A percentile compares a stretch with the other conserved stretches of the same genome.
These are phyloP conservation scores for Melanophora roralis DNA, from an alignment of 2,888 invertebrate genomes.

Conservation along the genomic window DNA sequence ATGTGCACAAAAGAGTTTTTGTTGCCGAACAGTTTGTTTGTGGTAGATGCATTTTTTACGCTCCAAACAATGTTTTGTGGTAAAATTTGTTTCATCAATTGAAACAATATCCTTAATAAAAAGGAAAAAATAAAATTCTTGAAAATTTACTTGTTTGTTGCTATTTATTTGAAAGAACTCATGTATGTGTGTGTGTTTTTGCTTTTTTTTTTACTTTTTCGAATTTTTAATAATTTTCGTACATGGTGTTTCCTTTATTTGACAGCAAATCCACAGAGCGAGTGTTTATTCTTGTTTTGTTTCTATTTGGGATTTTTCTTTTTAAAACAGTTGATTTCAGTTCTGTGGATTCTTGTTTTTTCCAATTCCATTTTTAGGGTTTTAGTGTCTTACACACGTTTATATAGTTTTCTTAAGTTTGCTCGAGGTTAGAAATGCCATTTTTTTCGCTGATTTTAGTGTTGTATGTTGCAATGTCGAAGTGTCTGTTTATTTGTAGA, in stretches of 20 bases:
- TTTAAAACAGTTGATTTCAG: constrained; percentile 51
- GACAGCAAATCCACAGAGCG: constrained; percentile 56
- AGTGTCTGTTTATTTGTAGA: constrained; percentile 33
- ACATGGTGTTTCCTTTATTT: constrained; percentile 60
- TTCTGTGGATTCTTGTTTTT: constrained; percentile 44
- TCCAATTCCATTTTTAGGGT: neutral
- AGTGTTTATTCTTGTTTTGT: constrained; percentile 6
- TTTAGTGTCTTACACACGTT: neutral
- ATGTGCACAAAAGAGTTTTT: constrained; percentile 34
- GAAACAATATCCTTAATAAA: constrained; percentile 9
- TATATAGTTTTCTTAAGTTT: neutral
- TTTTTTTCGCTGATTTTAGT: neutral
- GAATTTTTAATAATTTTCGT: constrained; percentile 59
- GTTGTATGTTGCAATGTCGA: neutral
- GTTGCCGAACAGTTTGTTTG: constrained; percentile 8
- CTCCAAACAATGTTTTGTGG: constrained; percentile 34
- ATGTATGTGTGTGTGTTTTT: constrained; percentile 6
- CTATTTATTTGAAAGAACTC: constrained; percentile 50
- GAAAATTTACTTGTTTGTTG: constrained; percentile 34
- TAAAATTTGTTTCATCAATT: constrained; percentile 4
- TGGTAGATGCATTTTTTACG: constrained; percentile 16
- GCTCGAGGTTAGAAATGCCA: constrained; percentile 14
- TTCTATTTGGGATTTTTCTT: constrained; percentile 2
- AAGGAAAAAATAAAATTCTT: constrained; percentile 19
- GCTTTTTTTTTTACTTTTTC: constrained; percentile 4